Base-by-base conservation (phyloP, 2,113 vertebrate genomes). In the Macaca mulatta region DNA sequence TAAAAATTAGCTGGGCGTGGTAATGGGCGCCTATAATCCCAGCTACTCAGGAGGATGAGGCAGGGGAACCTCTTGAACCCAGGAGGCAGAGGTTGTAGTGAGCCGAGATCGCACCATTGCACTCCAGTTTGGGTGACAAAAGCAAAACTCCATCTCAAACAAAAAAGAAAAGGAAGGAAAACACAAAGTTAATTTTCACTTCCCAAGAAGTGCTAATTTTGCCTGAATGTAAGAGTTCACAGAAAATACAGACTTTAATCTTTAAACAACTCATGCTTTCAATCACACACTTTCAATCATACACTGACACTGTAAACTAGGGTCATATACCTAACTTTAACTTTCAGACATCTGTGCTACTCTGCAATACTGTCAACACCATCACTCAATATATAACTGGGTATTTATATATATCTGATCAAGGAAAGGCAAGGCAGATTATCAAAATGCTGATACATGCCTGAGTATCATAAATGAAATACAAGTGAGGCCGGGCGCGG, bases 171-270 rank as follows among this genome's bases (percentile, higher is more conserved):
- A 55, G 52, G 18, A 32, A 64, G 23, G 25, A 96, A 96, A 97
- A 85, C 16, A 90, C 9, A 59, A 55, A 8, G 18, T 45, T 81
- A 81, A 95, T 67, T 92, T 96, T 89, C 22, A 80, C 50, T 84
- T 86, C 55, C 79, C 17, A 89, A 82, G 14, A 95, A 74, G 0
- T 92, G 40, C 2, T 94, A 48, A 96, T 82, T 89, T 95, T 95
- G 17, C 52, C 30, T 83, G 69, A 97, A 89, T 57, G 52, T 35
- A 87, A 80, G 13, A 89, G 52, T 8, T 43, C 57, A 79, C 38
- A 59, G 64, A 95, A 85, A 97, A 85, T 13, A 81, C 0, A 86
- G 20, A 12, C 22, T n/a, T 91, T 91, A 91, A 69, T 52, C 82
- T 96, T n/a, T 67, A 40, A 93, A 89, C 61, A 82, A 72, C 25